Conservation (phyloP, 2,888 invertebrate species). For the Corbicula japonica region DNA sequence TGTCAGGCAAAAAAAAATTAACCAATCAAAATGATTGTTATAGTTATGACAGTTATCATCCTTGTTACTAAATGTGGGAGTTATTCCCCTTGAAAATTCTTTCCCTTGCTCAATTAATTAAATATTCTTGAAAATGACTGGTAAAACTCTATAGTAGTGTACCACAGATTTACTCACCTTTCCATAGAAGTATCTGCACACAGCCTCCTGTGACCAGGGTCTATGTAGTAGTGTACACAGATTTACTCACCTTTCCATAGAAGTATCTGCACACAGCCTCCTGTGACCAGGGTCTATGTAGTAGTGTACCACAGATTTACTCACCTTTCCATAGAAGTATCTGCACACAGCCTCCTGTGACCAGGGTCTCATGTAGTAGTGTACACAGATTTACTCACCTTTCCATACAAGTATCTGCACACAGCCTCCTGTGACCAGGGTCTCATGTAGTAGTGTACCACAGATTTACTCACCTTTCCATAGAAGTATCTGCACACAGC, state of each 20-base stretch:
- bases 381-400: slow-evolving; percentile 92
- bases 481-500: slow-evolving; percentile 98
- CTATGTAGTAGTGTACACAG: no score
- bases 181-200: slow-evolving; percentile 97
- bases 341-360: slow-evolving; percentile 97
- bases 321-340: slow-evolving; percentile 96
- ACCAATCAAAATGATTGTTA: no score
- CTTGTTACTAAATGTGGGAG: no score
- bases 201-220: slow-evolving; percentile 98
- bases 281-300: slow-evolving; percentile 97
- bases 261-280: slow-evolving; percentile 99
- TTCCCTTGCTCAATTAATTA: no score
- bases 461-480: slow-evolving; percentile 91
- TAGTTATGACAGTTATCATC: no score
- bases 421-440: slow-evolving; percentile 98
- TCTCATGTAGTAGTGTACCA: slow-evolving; percentile 96
- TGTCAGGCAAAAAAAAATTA: no score
- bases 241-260: slow-evolving; percentile 93
- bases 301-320: no score
- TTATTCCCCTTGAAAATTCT: no score
- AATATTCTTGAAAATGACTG: no score
- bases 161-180: slow-evolving; percentile 91
- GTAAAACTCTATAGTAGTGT: no score
- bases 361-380: slow-evolving; percentile 97
- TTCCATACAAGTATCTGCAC: slow-evolving; percentile 97